These are phyloP conservation scores for Trochalopteron elliotii DNA, from an alignment of 2,113 vertebrate genomes.

Conservation along the genomic window DNA sequence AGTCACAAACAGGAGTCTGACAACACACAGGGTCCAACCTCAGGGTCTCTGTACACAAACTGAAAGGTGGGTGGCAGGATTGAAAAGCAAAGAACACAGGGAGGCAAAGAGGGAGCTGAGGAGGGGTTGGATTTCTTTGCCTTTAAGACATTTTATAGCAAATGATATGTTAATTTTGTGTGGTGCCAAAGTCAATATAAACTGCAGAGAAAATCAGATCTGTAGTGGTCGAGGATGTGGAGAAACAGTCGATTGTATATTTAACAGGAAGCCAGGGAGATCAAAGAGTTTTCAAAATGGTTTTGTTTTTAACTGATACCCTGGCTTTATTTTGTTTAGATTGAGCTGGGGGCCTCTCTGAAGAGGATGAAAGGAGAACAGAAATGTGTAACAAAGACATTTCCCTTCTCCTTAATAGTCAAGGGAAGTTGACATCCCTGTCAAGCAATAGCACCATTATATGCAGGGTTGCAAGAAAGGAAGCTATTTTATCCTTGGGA, in stretches of 20 bases:
- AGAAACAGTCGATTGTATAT: conserved; percentile 10
- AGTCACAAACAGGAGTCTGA: neutral
- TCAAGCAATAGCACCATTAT: conserved; percentile 45
- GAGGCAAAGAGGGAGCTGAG: neutral
- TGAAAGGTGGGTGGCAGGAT: neutral
- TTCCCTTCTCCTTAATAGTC: conserved; percentile 67
- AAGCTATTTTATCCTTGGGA: conserved; percentile 62
- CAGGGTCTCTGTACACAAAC: neutral
- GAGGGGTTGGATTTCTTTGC: neutral
- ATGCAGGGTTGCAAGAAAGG: conserved; percentile 30
- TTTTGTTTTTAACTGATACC: conserved; percentile 62
- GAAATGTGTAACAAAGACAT: conserved; percentile 57
- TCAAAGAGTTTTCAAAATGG: conserved; percentile 46
- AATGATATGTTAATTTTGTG: neutral
- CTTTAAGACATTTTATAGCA: neutral
- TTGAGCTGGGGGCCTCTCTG: conserved; percentile 40
- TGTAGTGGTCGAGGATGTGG: conserved; percentile 3
- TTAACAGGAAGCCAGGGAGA: conserved; percentile 61
- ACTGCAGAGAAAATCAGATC: conserved; percentile 15
- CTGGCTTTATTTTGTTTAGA: conserved; percentile 62
- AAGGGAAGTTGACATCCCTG: conserved; percentile 63
- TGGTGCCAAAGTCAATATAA: conserved; percentile 30
- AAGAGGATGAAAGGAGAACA: conserved; percentile 57
- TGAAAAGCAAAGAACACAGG: neutral
- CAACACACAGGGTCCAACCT: neutral